Percentiles rank a stretch among this genome's conserved stretches.
Conservation (phyloP, 2,113 vertebrate species). For the Nipponia nippon region DNA sequence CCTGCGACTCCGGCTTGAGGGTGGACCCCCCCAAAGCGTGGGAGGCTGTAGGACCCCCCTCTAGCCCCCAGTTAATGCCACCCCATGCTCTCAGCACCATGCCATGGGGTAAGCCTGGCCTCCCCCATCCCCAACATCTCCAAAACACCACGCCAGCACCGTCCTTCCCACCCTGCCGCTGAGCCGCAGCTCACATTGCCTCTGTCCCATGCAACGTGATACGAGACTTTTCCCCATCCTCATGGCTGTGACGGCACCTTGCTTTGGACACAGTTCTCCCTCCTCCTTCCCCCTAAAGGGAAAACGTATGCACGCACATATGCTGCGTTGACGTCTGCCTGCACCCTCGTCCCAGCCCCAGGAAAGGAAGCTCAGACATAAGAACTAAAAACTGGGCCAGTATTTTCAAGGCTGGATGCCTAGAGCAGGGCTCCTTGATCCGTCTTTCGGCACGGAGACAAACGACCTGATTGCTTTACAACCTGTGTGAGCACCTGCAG, state of each 20-base stretch:
- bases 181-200: fast-evolving
- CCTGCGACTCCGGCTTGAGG: background rate
- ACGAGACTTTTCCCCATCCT: background rate
- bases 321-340: background rate
- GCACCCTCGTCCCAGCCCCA: background rate
- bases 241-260: fast-evolving
- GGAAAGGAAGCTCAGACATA: background rate
- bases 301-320: fast-evolving
- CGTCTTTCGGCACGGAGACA: background rate
- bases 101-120: background rate
- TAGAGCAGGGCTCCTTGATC: background rate
- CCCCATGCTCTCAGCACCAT: fast-evolving
- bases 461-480: background rate
- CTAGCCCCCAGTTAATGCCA: background rate
- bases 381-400: background rate
- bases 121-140: background rate
- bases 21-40: no score
- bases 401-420: background rate
- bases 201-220: fast-evolving
- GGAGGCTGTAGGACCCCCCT: background rate
- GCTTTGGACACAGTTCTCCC: background rate
- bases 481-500: fast-evolving
- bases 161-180: background rate
- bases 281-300: background rate
- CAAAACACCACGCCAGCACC: background rate